Evolutionary conservation across 2,888 invertebrate genomes (phyloP), one percentile per base, ranked within the genome.

Genomic region (Tipula confusa): DNA sequence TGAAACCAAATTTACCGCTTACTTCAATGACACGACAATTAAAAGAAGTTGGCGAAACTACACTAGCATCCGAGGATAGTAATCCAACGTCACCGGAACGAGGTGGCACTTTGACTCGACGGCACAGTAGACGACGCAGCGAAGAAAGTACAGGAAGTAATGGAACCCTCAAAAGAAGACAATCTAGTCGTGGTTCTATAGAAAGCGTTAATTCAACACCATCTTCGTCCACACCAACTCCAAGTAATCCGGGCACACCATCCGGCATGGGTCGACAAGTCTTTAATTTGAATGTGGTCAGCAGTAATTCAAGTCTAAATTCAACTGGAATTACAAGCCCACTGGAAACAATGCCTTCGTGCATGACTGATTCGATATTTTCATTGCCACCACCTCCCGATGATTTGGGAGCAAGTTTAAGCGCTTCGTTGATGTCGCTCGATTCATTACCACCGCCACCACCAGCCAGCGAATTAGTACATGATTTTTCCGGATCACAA

Each of bases 1-100:
- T 96, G 94, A 96, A 96, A 88, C 97, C 97, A 6, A 97, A 96
- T 89, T 92, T 97, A 82, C 97, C 97, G 0, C 89, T 97, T 85
- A 97, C 97, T 2, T 95, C 95, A 88, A 97, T 97, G 90, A 97
- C 97, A 1, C 91, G 97, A 13, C 96, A 96, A 87, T 90, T 97
- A 84, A 97, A 97, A 87, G 96, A 97, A 88, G 96, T 95, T 87
- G 96, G 94, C 1, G 96, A 96, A 87, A 94, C 94, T 1, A 90
- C 88, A 7, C 87, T 88, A 64, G 88, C 90, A 15, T 88, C 91
- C 83, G 92, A 91, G 85, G 91, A 91, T 28, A 89, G 90, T 83
- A 91, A 91, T 81, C 91, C 91, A 36, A 90, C 91, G 0, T 89
- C 89, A 64, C 90, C 88, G 43, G 90, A 87, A 85, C 93, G 87